Base-by-base conservation (phyloP, 2,113 vertebrate genomes). In the Serinus canaria region DNA sequence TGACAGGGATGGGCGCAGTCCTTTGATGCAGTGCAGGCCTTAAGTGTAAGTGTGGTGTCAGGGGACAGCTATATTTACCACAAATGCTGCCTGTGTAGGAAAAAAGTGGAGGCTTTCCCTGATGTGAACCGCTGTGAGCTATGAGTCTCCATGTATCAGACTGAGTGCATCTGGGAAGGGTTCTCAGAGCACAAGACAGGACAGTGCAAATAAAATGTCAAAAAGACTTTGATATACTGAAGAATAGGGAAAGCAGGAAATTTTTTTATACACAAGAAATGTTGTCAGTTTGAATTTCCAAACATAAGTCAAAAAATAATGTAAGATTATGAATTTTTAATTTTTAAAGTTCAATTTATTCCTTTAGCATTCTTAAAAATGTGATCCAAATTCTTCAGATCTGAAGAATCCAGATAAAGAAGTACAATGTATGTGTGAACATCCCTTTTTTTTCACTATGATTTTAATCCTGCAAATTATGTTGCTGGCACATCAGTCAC, bases 141-240 rank as follows among this genome's bases (percentile, higher is more conserved):
- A n/a, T 1, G 2, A 12, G 6, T n/a, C 30, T 75, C 30, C 27
- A 55, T 0, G 0, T 70, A 31, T 58, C n/a, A 72, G 49, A 53
- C 24, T 68, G 60, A 60, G n/a, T 43, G 31, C 46, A 67, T 49
- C 35, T 33, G 28, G 69, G 50, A 70, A 84, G 13, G 15, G 39
- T 72, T 58, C 15, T 75, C 41, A n/a, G 73, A 75, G 56, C 25
- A 74, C 18, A 46, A 10, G 4, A 24, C 39, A 44, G 72, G 4
- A 28, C 39, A 46, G 55, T 7, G 13, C 1, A 2, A 52, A 66
- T 15, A 20, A 76, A 75, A 68, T 25, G 25, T n/a, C 70, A 82
- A 68, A 68, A 78, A 72, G 23, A 46, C 18, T 52, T 60, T 47
- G 43, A 63, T n/a, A 31, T 24, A 13, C 7, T 7, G 10, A 11